Percentiles rank a stretch among this genome's conserved stretches.
Evolutionary conservation across 92 coral and sea anemone genomes (phyloP).

Genomic region (Virgularia gustaviana): DNA sequence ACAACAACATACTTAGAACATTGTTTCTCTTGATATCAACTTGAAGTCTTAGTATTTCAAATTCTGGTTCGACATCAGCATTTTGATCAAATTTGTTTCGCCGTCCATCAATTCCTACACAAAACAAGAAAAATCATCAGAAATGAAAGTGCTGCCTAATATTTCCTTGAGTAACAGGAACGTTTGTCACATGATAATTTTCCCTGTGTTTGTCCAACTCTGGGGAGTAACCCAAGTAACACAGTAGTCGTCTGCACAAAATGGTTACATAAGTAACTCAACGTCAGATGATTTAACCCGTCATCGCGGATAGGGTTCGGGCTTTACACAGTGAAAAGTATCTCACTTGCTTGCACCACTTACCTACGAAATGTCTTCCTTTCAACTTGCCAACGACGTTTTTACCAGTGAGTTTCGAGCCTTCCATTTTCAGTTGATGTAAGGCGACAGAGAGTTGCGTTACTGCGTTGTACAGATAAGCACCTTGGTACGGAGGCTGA

Average conservation of each 20-base stretch:
- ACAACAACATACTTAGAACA: constrained; percentile 1
- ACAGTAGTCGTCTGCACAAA: too few species aligned
- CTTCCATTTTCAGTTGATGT: background rate
- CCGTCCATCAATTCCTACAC: constrained; percentile 17
- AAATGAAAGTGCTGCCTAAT: too few species aligned
- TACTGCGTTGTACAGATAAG: constrained; percentile 19
- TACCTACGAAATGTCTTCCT: constrained; percentile 10
- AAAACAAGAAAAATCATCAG: background rate
- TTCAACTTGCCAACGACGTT: constrained; percentile 7
- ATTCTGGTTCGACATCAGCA: constrained; percentile 28
- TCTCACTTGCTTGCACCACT: too few species aligned
- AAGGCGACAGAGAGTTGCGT: constrained; percentile 18
- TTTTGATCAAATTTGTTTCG: constrained; percentile 18
- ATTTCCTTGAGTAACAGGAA: too few species aligned
- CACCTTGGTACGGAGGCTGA: constrained; percentile 8
- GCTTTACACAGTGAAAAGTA: too few species aligned
- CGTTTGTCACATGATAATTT: too few species aligned
- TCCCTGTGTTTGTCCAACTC: too few species aligned
- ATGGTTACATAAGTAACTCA: background rate
- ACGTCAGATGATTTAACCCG: background rate
- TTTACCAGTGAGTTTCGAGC: background rate
- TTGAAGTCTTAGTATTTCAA: background rate
- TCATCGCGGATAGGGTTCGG: background rate
- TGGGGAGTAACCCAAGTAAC: too few species aligned
- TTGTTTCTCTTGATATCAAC: constrained; percentile 2